Base-by-base conservation (phyloP, 2,888 invertebrate species). In the Mimas tiliae region DNA sequence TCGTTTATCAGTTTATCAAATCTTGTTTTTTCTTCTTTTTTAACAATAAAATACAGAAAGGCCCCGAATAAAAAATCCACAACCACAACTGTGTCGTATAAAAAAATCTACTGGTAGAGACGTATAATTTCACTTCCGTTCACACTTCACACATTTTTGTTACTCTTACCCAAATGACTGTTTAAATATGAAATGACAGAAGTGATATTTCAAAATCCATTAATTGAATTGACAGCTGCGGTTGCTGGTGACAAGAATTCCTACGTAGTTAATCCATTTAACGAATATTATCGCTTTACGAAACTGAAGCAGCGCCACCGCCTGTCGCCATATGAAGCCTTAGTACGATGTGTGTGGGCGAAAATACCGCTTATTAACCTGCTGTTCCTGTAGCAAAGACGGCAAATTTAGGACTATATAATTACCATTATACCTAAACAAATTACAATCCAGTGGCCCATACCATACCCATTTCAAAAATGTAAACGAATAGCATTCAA, bases 231-330 rank as follows among this genome's bases (percentile, higher is more conserved):
- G 38, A 64, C 50, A 64, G 51, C 19, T 38, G 63, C 16, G 34
- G 33, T 14, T 9, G 16, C 48, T n/a, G 47, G 11, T 16, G 63
- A 11, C 51, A 38, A 50, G 55, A 55, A 63, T 53, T 55, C 38
- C 64, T 66, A 78, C 74, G 77, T 78, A 71, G 72, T 75, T 88
- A 90, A 91, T 90, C 90, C 87, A 80, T 81, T 91, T 91, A 91
- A 81, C 72, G 75, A 86, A 86, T 87, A 87, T 84, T 85, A 89
- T 86, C 83, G 86, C 81, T 85, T 86, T 86, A 75, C 79, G 71
- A 79, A 79, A 75, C 75, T 71, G 66, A 67, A 68, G 69, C 68
- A 69, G 55, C 33, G 69, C 64, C 21, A 62, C 66, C 69, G 74
- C 63, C 67, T 69, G 65, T 68, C 71, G 71, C 70, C 69, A 66